Base-by-base conservation (phyloP, 2,113 vertebrate species). In the Platysternon megacephalum region DNA sequence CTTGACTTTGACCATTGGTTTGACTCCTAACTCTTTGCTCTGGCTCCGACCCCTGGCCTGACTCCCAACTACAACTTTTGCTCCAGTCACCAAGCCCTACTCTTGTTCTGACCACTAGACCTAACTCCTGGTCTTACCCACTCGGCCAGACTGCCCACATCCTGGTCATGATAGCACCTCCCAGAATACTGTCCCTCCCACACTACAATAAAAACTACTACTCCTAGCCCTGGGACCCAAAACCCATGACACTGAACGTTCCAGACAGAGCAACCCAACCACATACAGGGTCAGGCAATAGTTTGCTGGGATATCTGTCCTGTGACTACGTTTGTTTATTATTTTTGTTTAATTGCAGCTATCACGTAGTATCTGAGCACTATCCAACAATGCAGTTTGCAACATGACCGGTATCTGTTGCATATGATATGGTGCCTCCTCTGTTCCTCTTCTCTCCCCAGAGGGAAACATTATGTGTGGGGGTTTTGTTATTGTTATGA, bases 391-490 rank as follows among this genome's bases (percentile, higher is more conserved):
- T 52, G 51, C 9, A 19, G 28, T 81, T 86, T 86, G 44, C 42
- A 93, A 85, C 39, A 68, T 61, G 42, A 22, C 9, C 35, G 28
- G 26, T 32, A 88, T 3, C 26, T 48, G 5, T 55, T 83, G 65
- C 90, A 29, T 13, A 58, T 53, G 21, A 13, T 8, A 16, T 48
- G 4, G 24, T 91, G 35, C 3, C 72, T 95, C 82, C 29, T 85
- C 49, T 51, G 39, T 87, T 92, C 10, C 22, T 87, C 26, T 85
- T 86, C 26, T n/a, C 87, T 83, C 82, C 13, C 5, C 65, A 94
- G 68, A 11, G 11, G 22, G 39, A 74, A 78, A 72, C 35, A 3
- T 48, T 89, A 90, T 85, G 82, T 22, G 28, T 90, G 48, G 11
- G 55, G 3, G 5, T 7, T n/a, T 28, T 72, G 61, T 82, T 86